A percentile compares a stretch with the other conserved stretches of the same genome.
These are phyloP conservation scores for Grantiella picta DNA, from an alignment of 2,113 vertebrate genomes.

Conservation along the genomic window DNA sequence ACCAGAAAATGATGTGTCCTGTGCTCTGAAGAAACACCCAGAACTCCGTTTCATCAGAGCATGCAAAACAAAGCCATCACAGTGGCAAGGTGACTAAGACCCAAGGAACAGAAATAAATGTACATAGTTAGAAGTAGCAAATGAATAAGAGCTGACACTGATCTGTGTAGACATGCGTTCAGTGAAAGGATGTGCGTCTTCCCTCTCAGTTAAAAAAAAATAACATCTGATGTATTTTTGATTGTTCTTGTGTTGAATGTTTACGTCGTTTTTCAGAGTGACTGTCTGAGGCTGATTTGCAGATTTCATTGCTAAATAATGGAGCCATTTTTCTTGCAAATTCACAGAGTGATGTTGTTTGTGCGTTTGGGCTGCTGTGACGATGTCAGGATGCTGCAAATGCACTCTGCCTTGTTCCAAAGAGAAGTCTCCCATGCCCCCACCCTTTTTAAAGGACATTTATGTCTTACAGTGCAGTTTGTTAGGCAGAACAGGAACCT, in stretches of 20 bases:
- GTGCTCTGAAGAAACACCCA: neutral
- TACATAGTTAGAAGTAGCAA: neutral
- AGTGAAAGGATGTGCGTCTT: neutral
- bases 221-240: neutral
- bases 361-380: neutral
- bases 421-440: neutral
- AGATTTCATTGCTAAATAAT: conserved; percentile 4
- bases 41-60: neutral
- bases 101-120: neutral
- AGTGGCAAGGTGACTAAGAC: neutral
- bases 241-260: neutral
- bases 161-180: neutral
- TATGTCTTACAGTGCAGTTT: neutral
- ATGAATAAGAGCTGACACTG: neutral
- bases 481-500: neutral
- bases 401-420: neutral
- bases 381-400: neutral
- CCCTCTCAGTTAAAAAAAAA: neutral
- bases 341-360: neutral
- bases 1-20: neutral
- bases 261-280: neutral
- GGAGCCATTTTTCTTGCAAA: conserved; percentile 5
- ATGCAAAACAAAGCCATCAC: neutral
- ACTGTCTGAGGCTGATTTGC: neutral
- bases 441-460: neutral